Evolutionary conservation across 2,888 invertebrate species (phyloP).

Genomic region (Monochamus alternatus): DNA sequence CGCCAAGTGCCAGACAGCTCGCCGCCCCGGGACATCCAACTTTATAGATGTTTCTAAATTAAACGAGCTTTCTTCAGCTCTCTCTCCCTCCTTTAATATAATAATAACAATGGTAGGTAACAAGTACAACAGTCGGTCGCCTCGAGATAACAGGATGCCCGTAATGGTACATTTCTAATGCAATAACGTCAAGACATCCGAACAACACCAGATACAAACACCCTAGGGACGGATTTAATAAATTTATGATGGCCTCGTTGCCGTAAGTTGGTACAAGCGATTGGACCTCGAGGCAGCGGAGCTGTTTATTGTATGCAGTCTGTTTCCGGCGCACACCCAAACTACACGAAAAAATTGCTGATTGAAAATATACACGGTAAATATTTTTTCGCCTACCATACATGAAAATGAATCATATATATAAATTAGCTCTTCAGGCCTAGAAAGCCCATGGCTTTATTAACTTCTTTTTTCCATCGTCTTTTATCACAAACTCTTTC

Average conservation of each 20-base stretch:
- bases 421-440: too few relatives aligned
- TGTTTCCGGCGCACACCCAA: too few relatives aligned
- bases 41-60: background rate
- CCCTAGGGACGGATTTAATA: constrained; percentile 6
- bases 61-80: background rate
- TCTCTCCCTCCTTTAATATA: background rate
- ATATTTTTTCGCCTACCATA: too few relatives aligned
- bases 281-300: background rate
- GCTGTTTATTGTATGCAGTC: background rate
- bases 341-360: too few relatives aligned
- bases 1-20: too few relatives aligned
- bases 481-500: too few relatives aligned
- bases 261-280: background rate
- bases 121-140: background rate
- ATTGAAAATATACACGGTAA: too few relatives aligned
- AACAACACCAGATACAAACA: background rate
- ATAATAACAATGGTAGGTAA: background rate
- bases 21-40: background rate
- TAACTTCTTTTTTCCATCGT: too few relatives aligned
- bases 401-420: too few relatives aligned
- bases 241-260: constrained; percentile 12
- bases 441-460: too few relatives aligned
- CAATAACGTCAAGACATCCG: constrained; percentile 6
- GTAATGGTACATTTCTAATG: constrained; percentile 3
- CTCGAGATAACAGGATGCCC: background rate